Base-by-base conservation (phyloP, 2,888 invertebrate genomes). In the Lepidonotus clava region DNA sequence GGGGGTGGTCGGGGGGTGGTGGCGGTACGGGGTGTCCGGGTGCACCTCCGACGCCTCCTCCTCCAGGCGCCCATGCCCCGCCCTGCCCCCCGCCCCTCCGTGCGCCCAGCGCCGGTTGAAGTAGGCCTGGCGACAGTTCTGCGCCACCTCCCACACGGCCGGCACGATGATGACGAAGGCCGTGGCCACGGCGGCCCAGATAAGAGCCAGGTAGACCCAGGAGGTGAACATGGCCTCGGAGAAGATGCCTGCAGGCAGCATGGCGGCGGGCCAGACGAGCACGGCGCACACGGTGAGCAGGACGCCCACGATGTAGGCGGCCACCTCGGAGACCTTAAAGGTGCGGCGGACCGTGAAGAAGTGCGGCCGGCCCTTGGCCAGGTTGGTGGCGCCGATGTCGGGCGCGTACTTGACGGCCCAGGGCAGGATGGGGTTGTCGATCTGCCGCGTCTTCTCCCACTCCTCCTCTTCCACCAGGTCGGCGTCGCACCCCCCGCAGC, bases 371-470 rank as follows among this genome's bases (percentile, higher is more conserved):
- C 89, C 88, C 53, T 88, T 86, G 28, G 38, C 41, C 46, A 87
- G 38, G 21, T 87, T 83, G n/a, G n/a, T 28, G 14, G 67, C 85
- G 2, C 86, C 83, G 53, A 90, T 84, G 24, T 88, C 87, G 2
- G 88, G 86, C n/a, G 90, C 88, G 80, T 90, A 90, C 53, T 87
- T 89, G 18, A 89, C 89, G 1, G 88, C 51, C 90, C 90, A 90
- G 18, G 90, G 88, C 61, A 89, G 83, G 40, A 90, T 67, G 14
- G 89, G 89, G 67, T 89, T 90, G 85, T 90, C 89, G 34, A 90
- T 87, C 18, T 66, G 24, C 34, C 89, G 83, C 14, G 89, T 89
- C 71, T 89, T 89, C 87, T 90, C 90, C 90, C 90, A 90, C 41
- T 87, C 87, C 51, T 87, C 88, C 46, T 90, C 89, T 34, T 87